These are phyloP conservation scores for Meandrusa payeni DNA, from an alignment of 2,888 invertebrate genomes.

Conservation along the genomic window DNA sequence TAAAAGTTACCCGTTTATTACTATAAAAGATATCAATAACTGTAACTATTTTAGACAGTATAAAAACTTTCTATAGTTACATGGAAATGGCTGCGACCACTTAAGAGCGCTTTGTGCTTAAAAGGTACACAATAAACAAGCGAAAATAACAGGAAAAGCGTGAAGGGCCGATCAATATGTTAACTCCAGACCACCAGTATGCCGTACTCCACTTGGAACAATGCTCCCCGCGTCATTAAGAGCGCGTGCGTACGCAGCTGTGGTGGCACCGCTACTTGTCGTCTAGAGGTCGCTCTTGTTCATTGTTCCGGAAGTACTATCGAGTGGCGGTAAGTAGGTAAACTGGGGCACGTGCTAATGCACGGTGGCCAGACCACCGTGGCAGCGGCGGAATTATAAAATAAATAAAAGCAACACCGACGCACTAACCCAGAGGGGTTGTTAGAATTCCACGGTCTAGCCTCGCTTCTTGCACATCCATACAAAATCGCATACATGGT, in stretches of 20 bases:
- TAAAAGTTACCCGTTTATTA: too few relatives aligned
- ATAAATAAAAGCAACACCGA: too few relatives aligned
- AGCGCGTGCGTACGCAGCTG: conserved; percentile 70
- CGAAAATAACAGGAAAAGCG: conserved; percentile 49
- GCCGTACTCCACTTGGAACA: conserved; percentile 41
- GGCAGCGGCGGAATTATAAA: conserved; percentile 22
- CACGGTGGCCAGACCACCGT: conserved; percentile 48
- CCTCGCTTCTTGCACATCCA: too few relatives aligned
- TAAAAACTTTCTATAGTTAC: not conserved
- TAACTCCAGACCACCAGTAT: conserved; percentile 60
- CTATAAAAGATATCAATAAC: too few relatives aligned
- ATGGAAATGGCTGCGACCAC: conserved; percentile 11
- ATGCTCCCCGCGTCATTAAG: conserved; percentile 55
- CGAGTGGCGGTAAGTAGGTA: conserved; percentile 50
- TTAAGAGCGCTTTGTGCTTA: conserved; percentile 3
- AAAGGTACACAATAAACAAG: conserved; percentile 18
- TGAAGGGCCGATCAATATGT: conserved; percentile 63
- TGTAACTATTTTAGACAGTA: too few relatives aligned
- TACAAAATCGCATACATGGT: too few relatives aligned
- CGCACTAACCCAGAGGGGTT: too few relatives aligned
- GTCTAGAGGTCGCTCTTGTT: conserved; percentile 37
- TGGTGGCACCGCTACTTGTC: conserved; percentile 34
- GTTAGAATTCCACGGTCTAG: too few relatives aligned
- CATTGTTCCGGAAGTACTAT: conserved; percentile 44
- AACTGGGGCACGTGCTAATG: conserved; percentile 57